Conservation (phyloP, 1,140 invertebrate genomes). For the Manduca sexta region DNA sequence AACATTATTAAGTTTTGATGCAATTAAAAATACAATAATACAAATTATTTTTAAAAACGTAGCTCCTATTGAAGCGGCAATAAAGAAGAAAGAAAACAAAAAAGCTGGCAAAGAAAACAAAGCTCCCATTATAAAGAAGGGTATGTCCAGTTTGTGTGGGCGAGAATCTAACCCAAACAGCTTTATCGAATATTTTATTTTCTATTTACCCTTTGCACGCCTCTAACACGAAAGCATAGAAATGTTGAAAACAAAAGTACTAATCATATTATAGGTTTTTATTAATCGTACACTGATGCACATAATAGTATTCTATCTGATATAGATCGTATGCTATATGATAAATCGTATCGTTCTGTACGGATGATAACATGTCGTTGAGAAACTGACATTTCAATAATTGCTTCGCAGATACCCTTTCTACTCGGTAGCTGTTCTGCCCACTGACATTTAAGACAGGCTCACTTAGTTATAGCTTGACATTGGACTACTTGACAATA, state of each 20-base stretch:
- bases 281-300: too few relatives aligned
- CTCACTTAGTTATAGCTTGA: slow-evolving; percentile 25
- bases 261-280: too few relatives aligned
- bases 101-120: slow-evolving; percentile 61
- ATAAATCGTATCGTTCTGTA: slow-evolving; percentile 3
- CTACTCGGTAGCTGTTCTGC: slow-evolving; percentile 19
- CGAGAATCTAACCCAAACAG: slow-evolving; percentile 15
- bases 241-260: too few relatives aligned
- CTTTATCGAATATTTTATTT: neutral
- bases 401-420: slow-evolving; percentile 21
- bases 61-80: slow-evolving; percentile 41
- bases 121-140: slow-evolving; percentile 54
- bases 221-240: too few relatives aligned
- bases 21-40: too few relatives aligned
- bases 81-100: slow-evolving; percentile 56
- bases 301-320: too few relatives aligned
- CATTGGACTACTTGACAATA: slow-evolving; percentile 30
- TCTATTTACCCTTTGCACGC: too few relatives aligned
- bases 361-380: slow-evolving; percentile 4
- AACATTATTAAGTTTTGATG: too few relatives aligned
- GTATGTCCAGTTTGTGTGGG: slow-evolving; percentile 49
- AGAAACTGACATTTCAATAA: slow-evolving; percentile 15
- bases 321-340: neutral
- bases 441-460: slow-evolving; percentile 47
- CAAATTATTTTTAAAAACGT: slow-evolving; percentile 20